phyloP scores from a whole-genome alignment of 2,888 invertebrate species.

The Brachyopa scutellaris region DNA sequence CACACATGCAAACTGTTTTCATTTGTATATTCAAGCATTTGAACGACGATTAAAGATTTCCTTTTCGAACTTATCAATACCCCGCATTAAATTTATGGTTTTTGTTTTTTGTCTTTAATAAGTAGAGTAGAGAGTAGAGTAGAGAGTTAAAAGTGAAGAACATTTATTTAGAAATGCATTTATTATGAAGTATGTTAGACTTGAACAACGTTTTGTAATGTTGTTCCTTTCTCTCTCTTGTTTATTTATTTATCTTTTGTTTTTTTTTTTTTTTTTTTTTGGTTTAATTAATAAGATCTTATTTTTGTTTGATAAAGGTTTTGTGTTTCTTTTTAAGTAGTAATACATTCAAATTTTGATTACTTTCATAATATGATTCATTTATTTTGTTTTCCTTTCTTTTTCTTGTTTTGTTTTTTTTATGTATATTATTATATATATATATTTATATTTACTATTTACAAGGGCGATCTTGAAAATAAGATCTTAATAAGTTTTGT shows the following conservation, averaged over 20 bases:
- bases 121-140: slow-evolving; percentile 27
- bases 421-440: slow-evolving; percentile 63
- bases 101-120: too few species aligned
- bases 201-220: slow-evolving; percentile 35
- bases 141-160: slow-evolving; percentile 49
- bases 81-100: background rate
- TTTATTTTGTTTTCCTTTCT: slow-evolving; percentile 65
- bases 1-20: background rate
- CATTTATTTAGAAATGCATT: slow-evolving; percentile 62
- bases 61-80: slow-evolving; percentile 27
- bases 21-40: slow-evolving; percentile 41
- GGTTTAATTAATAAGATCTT: slow-evolving; percentile 40
- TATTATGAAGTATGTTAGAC: slow-evolving; percentile 50
- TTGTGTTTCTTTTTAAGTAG: slow-evolving; percentile 36
- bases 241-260: too few species aligned
- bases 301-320: background rate
- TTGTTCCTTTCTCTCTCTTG: slow-evolving; percentile 7
- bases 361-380: slow-evolving; percentile 72
- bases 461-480: slow-evolving; percentile 75
- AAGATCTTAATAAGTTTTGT: slow-evolving; percentile 73
- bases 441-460: slow-evolving; percentile 62
- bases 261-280: slow-evolving; percentile 22
- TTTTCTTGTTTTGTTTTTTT: slow-evolving; percentile 34
- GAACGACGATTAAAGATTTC: slow-evolving; percentile 46
- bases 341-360: slow-evolving; percentile 69